A percentile compares a stretch with the other conserved stretches of the same genome.
phyloP scores from a whole-genome alignment of 2,888 invertebrate species.

The Cristatella mucedo region DNA sequence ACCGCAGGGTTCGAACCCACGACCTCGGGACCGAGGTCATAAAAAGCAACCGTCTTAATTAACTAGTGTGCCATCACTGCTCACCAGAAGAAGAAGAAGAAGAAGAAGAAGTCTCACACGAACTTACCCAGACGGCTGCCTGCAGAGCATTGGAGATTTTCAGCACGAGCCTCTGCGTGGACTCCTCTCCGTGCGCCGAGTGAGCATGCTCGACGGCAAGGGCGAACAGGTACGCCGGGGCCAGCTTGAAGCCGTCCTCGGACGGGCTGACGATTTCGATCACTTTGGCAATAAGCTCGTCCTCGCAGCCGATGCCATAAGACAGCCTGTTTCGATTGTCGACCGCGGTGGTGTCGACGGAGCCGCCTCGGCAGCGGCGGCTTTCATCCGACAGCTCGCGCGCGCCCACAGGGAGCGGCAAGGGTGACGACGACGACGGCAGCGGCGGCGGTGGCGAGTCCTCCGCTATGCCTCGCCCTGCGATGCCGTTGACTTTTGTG shows the following conservation, averaged over 20 bases:
- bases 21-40: too few species aligned
- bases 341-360: background rate
- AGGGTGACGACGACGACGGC: too few species aligned
- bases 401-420: too few species aligned
- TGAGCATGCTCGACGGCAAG: constrained; percentile 23
- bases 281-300: constrained; percentile 22
- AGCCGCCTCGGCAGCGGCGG: too few species aligned
- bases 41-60: too few species aligned
- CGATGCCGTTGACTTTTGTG: too few species aligned
- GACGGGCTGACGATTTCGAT: constrained; percentile 18
- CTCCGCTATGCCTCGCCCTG: too few species aligned
- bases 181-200: constrained; percentile 17
- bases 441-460: too few species aligned
- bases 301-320: constrained; percentile 18
- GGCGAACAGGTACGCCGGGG: constrained; percentile 20
- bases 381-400: background rate
- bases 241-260: constrained; percentile 17
- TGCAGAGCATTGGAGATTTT: constrained; percentile 18
- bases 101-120: too few species aligned
- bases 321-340: constrained; percentile 3
- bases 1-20: too few species aligned
- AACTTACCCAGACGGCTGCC: constrained; percentile 21
- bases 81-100: too few species aligned
- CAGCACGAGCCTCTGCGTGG: constrained; percentile 18
- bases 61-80: too few species aligned